A percentile compares a stretch with the other conserved stretches of the same genome.
Evolutionary conservation across 1,140 invertebrate genomes (phyloP).

Genomic region (Augochlora pura): DNA sequence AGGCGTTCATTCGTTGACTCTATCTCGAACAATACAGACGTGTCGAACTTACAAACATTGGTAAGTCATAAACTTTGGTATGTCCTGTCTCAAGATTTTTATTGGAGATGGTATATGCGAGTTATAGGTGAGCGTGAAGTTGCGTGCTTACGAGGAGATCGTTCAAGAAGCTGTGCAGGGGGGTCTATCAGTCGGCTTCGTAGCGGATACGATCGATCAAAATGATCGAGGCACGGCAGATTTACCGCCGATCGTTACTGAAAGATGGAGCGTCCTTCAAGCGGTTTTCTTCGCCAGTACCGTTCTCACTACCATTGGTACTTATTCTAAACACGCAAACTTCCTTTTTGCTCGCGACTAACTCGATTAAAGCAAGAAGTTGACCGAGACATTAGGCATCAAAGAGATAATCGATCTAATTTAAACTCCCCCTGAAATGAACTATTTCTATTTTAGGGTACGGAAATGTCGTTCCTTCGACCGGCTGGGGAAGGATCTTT

Average conservation of each 20-base stretch:
- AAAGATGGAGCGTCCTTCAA: conserved; percentile 89
- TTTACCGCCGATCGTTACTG: conserved; percentile 77
- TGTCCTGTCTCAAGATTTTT: conserved; percentile 2
- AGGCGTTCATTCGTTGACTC: conserved; percentile 80
- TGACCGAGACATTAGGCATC: too few species aligned
- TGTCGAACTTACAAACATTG: conserved; percentile 81
- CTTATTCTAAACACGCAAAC: neutral
- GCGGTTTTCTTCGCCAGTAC: conserved; percentile 92
- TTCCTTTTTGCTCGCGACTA: too few species aligned
- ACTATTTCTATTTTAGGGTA: conserved; percentile 86
- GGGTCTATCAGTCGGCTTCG: conserved; percentile 79
- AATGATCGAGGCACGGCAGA: conserved; percentile 34
- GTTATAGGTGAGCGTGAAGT: conserved; percentile 61
- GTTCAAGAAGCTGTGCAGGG: conserved; percentile 84
- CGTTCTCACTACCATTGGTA: conserved; percentile 88
- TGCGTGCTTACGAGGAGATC: conserved; percentile 71
- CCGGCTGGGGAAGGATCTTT: conserved; percentile 90
- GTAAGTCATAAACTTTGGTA: conserved; percentile 80
- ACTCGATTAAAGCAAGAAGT: too few species aligned
- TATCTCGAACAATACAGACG: conserved; percentile 83
- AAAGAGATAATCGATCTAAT: neutral
- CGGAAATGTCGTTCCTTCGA: conserved; percentile 96
- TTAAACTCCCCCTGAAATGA: too few species aligned
- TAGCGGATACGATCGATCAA: conserved; percentile 37
- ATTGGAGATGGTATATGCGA: neutral